Conservation (phyloP, 2,113 vertebrate species). For the Cichladusa arquata region DNA sequence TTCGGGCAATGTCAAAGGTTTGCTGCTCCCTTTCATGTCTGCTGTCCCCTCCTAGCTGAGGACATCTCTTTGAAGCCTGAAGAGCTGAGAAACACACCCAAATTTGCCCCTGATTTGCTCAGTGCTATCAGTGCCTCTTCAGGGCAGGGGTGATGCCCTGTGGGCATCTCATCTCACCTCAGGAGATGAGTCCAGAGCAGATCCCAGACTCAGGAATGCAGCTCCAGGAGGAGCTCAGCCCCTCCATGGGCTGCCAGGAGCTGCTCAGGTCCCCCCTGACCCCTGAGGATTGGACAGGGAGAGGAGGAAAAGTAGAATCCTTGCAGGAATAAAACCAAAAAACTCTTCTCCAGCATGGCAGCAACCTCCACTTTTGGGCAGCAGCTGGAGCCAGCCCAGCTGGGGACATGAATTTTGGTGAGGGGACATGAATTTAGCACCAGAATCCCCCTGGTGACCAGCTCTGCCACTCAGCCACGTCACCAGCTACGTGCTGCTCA, state of each 20-base stretch:
- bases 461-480: not conserved
- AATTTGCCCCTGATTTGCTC: not conserved
- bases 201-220: not conserved
- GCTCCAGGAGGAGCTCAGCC: not conserved
- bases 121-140: not conserved
- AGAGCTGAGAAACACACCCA: not conserved
- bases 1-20: not conserved
- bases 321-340: accelerated
- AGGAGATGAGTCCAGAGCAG: not conserved
- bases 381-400: not conserved
- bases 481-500: accelerated
- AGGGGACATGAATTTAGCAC: accelerated
- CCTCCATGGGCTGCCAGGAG: not conserved
- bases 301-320: not conserved
- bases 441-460: not conserved
- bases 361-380: not conserved
- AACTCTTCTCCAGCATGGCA: not conserved
- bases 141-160: not conserved
- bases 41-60: not conserved
- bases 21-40: not conserved
- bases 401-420: too few species aligned
- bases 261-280: not conserved
- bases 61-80: not conserved
- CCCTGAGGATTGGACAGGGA: not conserved
- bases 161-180: not conserved